Evolutionary conservation across 1,140 invertebrate genomes (phyloP).

Genomic region (Dolichoris vasculosae): DNA sequence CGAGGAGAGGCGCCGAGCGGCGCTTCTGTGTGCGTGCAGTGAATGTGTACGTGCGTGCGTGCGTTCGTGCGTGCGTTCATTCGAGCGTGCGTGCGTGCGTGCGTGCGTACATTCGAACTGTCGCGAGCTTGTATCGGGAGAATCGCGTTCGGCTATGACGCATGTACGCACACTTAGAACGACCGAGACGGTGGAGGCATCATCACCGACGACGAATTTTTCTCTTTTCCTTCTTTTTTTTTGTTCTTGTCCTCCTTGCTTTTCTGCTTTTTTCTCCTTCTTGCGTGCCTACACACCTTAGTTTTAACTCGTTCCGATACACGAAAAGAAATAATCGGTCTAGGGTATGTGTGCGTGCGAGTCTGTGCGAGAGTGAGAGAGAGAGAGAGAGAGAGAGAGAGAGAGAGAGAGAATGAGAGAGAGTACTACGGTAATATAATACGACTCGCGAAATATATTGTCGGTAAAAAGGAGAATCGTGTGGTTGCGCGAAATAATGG

Average conservation of each 20-base stretch:
- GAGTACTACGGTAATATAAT: slow-evolving; percentile 1
- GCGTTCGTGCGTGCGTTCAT: neutral
- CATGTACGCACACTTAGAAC: neutral
- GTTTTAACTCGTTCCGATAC: neutral
- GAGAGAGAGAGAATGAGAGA: neutral
- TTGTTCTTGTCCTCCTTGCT: neutral
- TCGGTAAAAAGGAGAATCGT: slow-evolving; percentile 7
- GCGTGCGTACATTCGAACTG: neutral
- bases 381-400: neutral
- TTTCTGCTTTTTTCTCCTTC: neutral
- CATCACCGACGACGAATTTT: neutral
- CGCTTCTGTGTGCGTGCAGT: neutral
- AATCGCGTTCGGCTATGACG: slow-evolving; percentile 23
- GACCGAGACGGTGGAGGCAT: neutral
- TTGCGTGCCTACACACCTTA: neutral
- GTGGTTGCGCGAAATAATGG: slow-evolving; percentile 25
- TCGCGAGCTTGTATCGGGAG: neutral
- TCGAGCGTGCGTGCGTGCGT: neutral
- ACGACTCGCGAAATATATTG: slow-evolving; percentile 16
- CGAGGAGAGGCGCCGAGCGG: no score
- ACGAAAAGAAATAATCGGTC: no score
- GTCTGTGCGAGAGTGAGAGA: neutral
- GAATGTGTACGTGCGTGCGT: neutral
- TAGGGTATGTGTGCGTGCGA: no score
- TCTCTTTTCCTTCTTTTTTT: neutral